Percentiles rank a stretch among this genome's conserved stretches.
phyloP scores from a whole-genome alignment of 2,797 vertebrate genomes.

The Arnoldichthys spilopterus region DNA sequence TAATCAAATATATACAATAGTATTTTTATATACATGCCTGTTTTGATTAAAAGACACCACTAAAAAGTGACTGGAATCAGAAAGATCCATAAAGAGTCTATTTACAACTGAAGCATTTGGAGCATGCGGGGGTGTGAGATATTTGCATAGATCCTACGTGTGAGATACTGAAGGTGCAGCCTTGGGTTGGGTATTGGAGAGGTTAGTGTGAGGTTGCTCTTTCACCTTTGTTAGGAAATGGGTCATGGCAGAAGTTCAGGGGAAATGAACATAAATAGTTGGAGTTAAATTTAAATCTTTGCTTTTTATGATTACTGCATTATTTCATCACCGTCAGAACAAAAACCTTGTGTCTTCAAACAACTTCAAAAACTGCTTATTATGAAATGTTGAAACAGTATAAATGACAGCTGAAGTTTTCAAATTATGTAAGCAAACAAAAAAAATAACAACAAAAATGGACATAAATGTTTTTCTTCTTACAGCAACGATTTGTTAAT shows the following conservation, averaged over 20 bases:
- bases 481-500: no score
- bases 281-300: neutral
- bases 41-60: constrained; percentile 7
- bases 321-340: no score
- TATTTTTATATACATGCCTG: neutral
- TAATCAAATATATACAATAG: neutral
- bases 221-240: constrained; percentile 12
- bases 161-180: constrained; percentile 31
- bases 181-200: constrained; percentile 17
- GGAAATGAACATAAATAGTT: neutral
- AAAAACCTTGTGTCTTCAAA: no score
- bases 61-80: constrained; percentile 5
- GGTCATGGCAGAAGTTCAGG: neutral
- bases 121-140: constrained; percentile 29
- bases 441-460: no score
- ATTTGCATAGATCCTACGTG: constrained; percentile 49
- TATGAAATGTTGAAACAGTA: no score
- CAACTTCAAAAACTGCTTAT: no score
- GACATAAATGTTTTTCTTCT: no score
- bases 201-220: constrained; percentile 21
- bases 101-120: constrained; percentile 31
- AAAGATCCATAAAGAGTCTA: constrained; percentile 16
- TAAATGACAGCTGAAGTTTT: no score
- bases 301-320: no score
- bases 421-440: no score